Evolutionary conservation across 37 sponge, comb jelly and placozoan species (phyloP).

Genomic region (Petrosia ficiformis): DNA sequence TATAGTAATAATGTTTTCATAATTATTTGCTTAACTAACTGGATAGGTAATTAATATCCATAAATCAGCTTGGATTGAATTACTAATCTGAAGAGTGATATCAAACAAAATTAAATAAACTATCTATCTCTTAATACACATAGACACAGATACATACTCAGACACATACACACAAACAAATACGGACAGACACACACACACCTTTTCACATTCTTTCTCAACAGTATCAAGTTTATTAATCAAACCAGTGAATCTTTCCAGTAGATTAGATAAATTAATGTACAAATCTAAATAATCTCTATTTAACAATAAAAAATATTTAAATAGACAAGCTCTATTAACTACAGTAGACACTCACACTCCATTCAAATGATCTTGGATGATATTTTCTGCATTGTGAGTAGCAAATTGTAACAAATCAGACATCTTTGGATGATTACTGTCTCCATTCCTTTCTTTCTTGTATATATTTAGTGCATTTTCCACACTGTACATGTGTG

Average conservation of each 20-base stretch:
- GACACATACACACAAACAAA: too few relatives aligned
- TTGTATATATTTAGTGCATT: neutral
- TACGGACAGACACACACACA: too few relatives aligned
- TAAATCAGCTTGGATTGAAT: too few relatives aligned
- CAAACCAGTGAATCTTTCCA: neutral
- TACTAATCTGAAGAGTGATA: too few relatives aligned
- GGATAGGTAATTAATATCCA: too few relatives aligned
- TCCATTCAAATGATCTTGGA: slow-evolving; percentile 28
- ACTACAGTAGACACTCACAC: neutral
- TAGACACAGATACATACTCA: too few relatives aligned
- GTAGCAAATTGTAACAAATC: slow-evolving; percentile 22
- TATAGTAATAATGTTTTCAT: too few relatives aligned
- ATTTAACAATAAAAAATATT: too few relatives aligned
- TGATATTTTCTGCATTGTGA: slow-evolving; percentile 17
- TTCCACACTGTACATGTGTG: neutral
- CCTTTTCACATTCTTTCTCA: neutral
- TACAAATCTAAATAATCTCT: neutral
- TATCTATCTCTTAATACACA: too few relatives aligned
- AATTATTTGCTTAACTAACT: too few relatives aligned
- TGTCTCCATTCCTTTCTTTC: neutral
- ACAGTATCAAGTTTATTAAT: neutral
- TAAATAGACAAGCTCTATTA: too few relatives aligned
- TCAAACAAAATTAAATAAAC: too few relatives aligned
- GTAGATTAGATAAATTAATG: neutral
- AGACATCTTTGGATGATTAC: neutral